Base-by-base conservation (phyloP, 2,797 vertebrate species). In the Muscicapa comitata region DNA sequence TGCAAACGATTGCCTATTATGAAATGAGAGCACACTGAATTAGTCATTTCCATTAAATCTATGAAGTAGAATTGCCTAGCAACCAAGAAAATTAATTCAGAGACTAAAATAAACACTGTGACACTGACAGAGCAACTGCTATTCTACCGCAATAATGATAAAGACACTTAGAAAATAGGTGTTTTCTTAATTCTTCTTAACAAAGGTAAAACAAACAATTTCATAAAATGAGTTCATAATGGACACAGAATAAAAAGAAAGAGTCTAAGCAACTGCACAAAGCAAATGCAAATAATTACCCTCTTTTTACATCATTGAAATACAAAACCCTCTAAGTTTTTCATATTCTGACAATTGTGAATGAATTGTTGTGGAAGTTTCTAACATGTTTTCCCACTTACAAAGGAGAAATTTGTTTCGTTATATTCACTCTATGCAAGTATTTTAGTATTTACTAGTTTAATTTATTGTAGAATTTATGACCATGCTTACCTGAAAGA, bases 11-110 rank as follows among this genome's bases (percentile, higher is more conserved):
- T 47, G 42, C 65, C 54, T 76, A 63, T 91, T 93, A 84, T 91
- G 92, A 82, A 95, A 89, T 43, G 70, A 87, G 65, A 94, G 43
- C 68, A 72, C 47, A 17, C 58, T 66, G 86, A 92, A 92, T 89
- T 91, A 96, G 93, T 96, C 81, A 94, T 94, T 95, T 89, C 89
- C 93, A 95, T 95, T 94, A 95, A 94, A 97, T 94, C 86, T 93
- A 84, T 92, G 95, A 94, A 94, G 77, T 31, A 78, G 75, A 72
- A 96, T 93, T 94, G 95, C 96, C 89, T 96, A 96, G 96, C 94
- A 97, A 96, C 95, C 88, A 89, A 85, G 78, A 89, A 85, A 96
- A 96, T 96, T 83, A 93, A 93, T 95, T 96, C 96, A 91, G 84
- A 92, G 92, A 83, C 93, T 94, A 95, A 97, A 96, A 96, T 93